Percentiles rank a stretch among this genome's conserved stretches.
phyloP scores from a whole-genome alignment of 2,113 vertebrate genomes.

The Oceanodroma tethys region DNA sequence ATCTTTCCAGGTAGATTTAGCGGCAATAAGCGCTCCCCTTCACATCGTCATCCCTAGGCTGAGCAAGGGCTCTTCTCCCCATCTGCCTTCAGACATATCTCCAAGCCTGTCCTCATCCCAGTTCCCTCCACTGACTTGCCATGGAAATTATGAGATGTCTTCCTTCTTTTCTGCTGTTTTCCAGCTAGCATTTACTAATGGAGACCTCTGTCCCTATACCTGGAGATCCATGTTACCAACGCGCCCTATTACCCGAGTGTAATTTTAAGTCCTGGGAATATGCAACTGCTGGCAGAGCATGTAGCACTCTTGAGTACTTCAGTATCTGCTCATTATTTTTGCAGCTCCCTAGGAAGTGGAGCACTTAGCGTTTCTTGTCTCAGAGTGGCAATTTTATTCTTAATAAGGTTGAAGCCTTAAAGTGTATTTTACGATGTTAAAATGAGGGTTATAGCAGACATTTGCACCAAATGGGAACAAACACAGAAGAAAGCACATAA shows the following conservation, averaged over 20 bases:
- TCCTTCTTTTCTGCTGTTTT: not conserved
- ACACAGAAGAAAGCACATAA: not conserved
- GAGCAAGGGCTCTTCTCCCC: not conserved
- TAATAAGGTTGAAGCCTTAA: not conserved
- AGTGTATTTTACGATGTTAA: not conserved
- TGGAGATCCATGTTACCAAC: not conserved
- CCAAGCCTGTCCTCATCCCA: not conserved
- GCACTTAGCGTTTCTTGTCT: not conserved
- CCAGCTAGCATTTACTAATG: not conserved
- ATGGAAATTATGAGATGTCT: not conserved
- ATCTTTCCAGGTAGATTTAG: not conserved
- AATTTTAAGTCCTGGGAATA: not conserved
- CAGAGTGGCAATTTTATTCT: not conserved
- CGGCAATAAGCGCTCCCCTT: not conserved
- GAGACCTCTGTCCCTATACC: not conserved
- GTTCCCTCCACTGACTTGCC: not conserved
- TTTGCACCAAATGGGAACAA: not conserved
- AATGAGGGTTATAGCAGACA: not conserved
- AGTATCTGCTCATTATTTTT: not conserved
- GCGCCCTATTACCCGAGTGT: not conserved
- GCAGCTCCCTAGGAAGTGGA: not conserved
- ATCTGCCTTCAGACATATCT: not conserved
- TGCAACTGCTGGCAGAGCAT: not conserved
- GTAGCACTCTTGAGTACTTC: not conserved
- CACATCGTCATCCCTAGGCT: not conserved